A percentile compares a stretch with the other conserved stretches of the same genome.
phyloP scores from a whole-genome alignment of 2,888 invertebrate genomes.

The Salticus scenicus region DNA sequence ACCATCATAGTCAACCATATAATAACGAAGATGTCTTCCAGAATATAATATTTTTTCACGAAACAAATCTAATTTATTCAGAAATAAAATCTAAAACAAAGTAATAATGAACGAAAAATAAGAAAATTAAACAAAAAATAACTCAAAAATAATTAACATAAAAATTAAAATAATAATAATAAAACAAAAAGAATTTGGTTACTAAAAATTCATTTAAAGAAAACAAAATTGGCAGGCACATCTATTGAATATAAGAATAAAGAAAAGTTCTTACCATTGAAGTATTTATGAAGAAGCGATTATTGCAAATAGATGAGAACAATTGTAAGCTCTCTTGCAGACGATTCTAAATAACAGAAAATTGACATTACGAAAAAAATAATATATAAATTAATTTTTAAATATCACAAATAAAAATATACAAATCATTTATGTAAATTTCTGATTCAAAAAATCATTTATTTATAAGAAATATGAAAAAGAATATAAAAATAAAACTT shows the following conservation, averaged over 20 bases:
- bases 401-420: too few species aligned
- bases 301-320: slow-evolving; percentile 82
- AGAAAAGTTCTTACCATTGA: slow-evolving; percentile 80
- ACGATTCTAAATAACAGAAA: slow-evolving; percentile 77
- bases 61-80: slow-evolving; percentile 82
- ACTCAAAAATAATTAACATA: background rate
- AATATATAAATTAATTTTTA: too few species aligned
- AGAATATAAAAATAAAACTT: too few species aligned
- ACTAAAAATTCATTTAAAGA: slow-evolving; percentile 70
- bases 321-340: slow-evolving; percentile 81
- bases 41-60: slow-evolving; percentile 81
- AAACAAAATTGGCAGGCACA: slow-evolving; percentile 76
- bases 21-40: slow-evolving; percentile 79
- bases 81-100: slow-evolving; percentile 77
- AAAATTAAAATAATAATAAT: too few species aligned
- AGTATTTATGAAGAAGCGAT: slow-evolving; percentile 81
- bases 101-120: slow-evolving; percentile 37
- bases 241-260: slow-evolving; percentile 24
- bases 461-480: too few species aligned
- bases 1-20: slow-evolving; percentile 71
- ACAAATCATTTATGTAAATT: too few species aligned
- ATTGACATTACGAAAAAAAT: background rate
- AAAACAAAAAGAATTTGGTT: too few species aligned
- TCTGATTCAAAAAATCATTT: too few species aligned
- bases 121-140: slow-evolving; percentile 16